These are phyloP conservation scores for Tinea pellionella DNA, from an alignment of 2,888 invertebrate species.

Conservation along the genomic window DNA sequence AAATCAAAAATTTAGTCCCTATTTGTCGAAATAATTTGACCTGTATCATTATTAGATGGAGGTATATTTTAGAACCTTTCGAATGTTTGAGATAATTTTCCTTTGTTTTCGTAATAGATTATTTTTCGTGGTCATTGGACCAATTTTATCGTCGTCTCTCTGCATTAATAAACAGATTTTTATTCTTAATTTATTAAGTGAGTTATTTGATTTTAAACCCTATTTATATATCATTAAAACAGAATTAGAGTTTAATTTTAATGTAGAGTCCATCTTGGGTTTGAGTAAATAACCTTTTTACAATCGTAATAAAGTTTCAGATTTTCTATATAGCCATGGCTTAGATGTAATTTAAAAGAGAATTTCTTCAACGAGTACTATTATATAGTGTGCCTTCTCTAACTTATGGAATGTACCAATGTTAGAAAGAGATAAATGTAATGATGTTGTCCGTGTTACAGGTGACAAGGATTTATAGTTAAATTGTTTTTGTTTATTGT, in stretches of 20 bases:
- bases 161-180: no score
- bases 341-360: not conserved
- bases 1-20: no score
- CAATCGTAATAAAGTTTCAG: not conserved
- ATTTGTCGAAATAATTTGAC: no score
- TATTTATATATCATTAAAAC: not conserved
- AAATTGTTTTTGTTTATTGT: slow-evolving; percentile 8
- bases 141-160: no score
- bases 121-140: no score
- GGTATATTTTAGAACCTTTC: no score
- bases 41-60: no score
- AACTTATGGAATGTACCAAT: not conserved
- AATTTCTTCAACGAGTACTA: not conserved
- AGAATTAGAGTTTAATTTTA: not conserved
- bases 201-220: not conserved
- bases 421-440: not conserved
- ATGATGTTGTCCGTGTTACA: not conserved
- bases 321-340: not conserved
- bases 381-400: not conserved
- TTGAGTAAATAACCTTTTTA: not conserved
- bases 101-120: no score
- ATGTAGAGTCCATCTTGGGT: not conserved
- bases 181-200: no score
- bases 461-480: slow-evolving; percentile 1
- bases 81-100: no score